Evolutionary conservation across 2,888 invertebrate genomes (phyloP).

Genomic region (Epsilonema sp.): DNA sequence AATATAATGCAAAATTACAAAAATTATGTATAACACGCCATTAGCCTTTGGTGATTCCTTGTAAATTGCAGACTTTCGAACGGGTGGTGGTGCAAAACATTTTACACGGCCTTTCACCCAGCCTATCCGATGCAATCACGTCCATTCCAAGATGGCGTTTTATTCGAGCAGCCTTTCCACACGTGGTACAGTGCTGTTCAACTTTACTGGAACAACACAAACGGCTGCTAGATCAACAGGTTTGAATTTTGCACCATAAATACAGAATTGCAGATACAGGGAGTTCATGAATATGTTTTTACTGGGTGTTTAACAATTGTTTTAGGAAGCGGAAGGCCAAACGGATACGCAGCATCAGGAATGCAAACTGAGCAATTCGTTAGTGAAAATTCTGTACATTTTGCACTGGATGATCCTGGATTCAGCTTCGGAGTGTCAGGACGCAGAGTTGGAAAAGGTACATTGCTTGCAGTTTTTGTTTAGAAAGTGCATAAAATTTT

Average conservation of each 20-base stretch:
- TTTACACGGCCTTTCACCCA: slow-evolving; percentile 74
- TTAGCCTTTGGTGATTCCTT: too few relatives aligned
- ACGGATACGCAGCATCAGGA: too few relatives aligned
- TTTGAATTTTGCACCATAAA: too few relatives aligned
- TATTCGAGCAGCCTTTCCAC: slow-evolving; percentile 80
- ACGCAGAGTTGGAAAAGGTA: too few relatives aligned
- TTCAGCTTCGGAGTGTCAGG: slow-evolving; percentile 91
- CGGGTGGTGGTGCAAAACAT: slow-evolving; percentile 95
- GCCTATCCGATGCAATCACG: slow-evolving; percentile 69
- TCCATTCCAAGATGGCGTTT: slow-evolving; percentile 72
- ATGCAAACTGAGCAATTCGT: slow-evolving; percentile 53
- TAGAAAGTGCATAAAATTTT: too few relatives aligned
- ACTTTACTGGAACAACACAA: too few relatives aligned
- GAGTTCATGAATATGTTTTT: too few relatives aligned
- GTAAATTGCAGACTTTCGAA: slow-evolving; percentile 67
- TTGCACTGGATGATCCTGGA: slow-evolving; percentile 95
- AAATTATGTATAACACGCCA: neutral
- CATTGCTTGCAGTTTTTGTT: too few relatives aligned
- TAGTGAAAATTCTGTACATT: slow-evolving; percentile 92
- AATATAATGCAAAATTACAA: slow-evolving; percentile 2
- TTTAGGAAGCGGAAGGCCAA: too few relatives aligned
- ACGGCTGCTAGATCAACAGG: too few relatives aligned
- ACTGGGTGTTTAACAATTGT: too few relatives aligned
- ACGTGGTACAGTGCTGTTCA: slow-evolving; percentile 55
- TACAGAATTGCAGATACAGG: too few relatives aligned